Evolutionary conservation across 2,113 vertebrate species (phyloP), one percentile per base, ranked within the genome.

Genomic region (Nycticorax nycticorax): DNA sequence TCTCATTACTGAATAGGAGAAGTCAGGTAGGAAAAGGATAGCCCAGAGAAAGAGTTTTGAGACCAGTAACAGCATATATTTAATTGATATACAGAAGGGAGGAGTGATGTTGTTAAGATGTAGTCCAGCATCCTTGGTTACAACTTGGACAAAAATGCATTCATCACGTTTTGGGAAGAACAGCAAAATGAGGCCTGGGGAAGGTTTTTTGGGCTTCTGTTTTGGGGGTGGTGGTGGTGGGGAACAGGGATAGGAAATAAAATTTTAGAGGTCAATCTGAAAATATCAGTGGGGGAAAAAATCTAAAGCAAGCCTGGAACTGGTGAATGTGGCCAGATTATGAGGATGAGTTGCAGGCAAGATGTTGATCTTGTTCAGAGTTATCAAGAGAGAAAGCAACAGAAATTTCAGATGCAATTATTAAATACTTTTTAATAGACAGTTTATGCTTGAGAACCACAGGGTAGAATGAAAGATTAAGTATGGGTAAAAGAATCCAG

Each of bases 161-260:
- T 81, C 3, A 18, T 22, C 14, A 12, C 4, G 4, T 83, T 92
- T 88, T 64, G 14, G 59, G n/a, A 71, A 88, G 27, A 85, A 33
- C 11, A 62, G 30, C 9, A 73, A 84, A 89, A 69, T 35, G 11
- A 52, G 5, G 5, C 10, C 48, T 56, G 30, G 23, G 79, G 33
- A 81, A 74, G 23, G 4, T 39, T 32, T 22, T 19, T 33, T 72
- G 22, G 10, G 1, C 0, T 28, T n/a, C 32, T 16, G 55, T 45
- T 15, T 6, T 5, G 3, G 3, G 2, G 3, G 0, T 1, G 1
- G 12, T 43, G 41, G 41, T 41, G 41, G 41, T 43, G 14, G 41
- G 14, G 41, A 43, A 23, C 22, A 24, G 48, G 17, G 1, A 16
- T 64, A 50, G 2, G 16, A 85, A 63, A 68, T 55, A 59, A 26